Evolutionary conservation across 2,113 vertebrate genomes (phyloP), one percentile per base, ranked within the genome.

Genomic region (Dasyornis broadbenti): DNA sequence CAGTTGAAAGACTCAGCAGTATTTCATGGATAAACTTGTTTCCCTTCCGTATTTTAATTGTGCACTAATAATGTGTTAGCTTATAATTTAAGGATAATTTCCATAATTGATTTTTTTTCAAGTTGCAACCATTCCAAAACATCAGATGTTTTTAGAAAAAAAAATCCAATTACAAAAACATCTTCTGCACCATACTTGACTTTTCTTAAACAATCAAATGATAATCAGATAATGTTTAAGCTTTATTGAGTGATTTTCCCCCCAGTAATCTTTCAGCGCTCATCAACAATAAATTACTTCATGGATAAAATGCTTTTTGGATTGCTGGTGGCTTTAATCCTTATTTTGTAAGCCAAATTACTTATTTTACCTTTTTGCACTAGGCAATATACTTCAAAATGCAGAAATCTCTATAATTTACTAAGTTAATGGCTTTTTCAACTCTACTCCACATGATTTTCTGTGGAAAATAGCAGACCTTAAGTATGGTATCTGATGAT

Each of bases 141-240:
- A 57, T 78, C n/a, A 80, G 82, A 76, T 42, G 33, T 11, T 93
- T 76, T 90, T 53, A 59, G 54, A 23, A 78, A 82, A 54, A 82
- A 78, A 79, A 71, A 70, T 72, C 19, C 47, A 86, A 53, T 89
- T 91, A 82, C 24, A 63, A 78, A 68, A 49, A 78, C 40, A 21
- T 47, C 16, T 83, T 92, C 65, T 83, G 21, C 27, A 65, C 44
- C 28, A 7, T 63, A 47, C 54, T 88, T 92, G 61, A 77, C 75
- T 89, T 86, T 82, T 54, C 76, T 86, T 82, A 65, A 96, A 56
- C 52, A 80, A 84, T n/a, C 35, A 82, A 86, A 92, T 52, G 5
- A 77, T 90, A 90, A 93, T 89, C 77, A 92, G 90, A 87, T 86
- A 81, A 88, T 56, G 35, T 70, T 90, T 95, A 81, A 87, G 49